Evolutionary conservation across 2,888 invertebrate species (phyloP), one percentile per base, ranked within the genome.

Genomic region (Psococerastis gibbosa): DNA sequence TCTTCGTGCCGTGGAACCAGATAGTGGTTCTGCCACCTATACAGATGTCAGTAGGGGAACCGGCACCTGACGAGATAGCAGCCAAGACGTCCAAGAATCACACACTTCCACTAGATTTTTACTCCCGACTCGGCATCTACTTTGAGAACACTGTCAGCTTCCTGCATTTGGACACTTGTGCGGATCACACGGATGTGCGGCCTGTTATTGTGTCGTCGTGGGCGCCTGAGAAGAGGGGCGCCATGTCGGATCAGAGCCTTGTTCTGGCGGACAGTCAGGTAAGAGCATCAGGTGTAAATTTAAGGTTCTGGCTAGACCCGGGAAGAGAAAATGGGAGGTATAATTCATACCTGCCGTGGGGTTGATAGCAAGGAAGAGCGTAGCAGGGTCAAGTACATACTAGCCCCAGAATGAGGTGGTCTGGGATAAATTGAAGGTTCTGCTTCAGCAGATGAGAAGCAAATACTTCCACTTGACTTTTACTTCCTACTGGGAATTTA

Each of bases 1-100:
- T 94, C 47, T 88, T 87, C 64, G 89, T 92, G 48, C 94, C 95
- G 16, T 94, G 95, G 89, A 98, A 98, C 67, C 87, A 88, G 61
- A 94, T 98, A 55, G 88, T 97, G 42, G 89, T 89, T 32, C 66
- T 91, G 52, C 82, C 87, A 5, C 84, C 87, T 9, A 80, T 88
- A 32, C 78, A 83, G 56, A 83, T 88, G 84, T 79, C 79, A 60
- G 69, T 84, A 35, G 79, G 75, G 56, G 82, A 81, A 54, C 18
- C 38, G 6, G 6, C 16, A 18, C n/a, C 6, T n/a, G 38, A 18
- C 6, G 38, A 38, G n/a, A n/a, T n/a, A n/a, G 82, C 82, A 50
- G 54, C 55, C 48, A 59, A 61, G 41, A 52, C 56, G 43, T 56
- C 56, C 48, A 59, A 57, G n/a, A 38, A 38, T 11, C n/a, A 13